Evolutionary conservation across 1,140 invertebrate genomes (phyloP), one percentile per base, ranked within the genome.

Genomic region (Lineus longissimus): DNA sequence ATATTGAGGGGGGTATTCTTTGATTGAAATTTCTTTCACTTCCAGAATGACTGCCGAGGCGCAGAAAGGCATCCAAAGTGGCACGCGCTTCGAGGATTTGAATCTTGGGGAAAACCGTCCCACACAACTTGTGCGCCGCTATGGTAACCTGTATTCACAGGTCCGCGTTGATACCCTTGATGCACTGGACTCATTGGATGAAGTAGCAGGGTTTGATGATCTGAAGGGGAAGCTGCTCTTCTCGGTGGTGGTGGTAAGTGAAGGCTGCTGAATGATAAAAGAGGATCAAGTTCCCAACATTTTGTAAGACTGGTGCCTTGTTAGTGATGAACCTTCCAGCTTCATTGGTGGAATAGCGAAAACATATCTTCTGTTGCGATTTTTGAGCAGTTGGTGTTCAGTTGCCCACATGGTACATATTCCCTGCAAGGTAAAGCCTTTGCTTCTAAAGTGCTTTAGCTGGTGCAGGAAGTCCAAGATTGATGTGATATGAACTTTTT

Each of bases 221-320:
- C 85, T 96, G 25, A 96, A 96, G 83, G 88, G 88, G 43, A 97
- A 96, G 85, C 91, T 97, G 63, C 86, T 97, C 40, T 96, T 95
- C 79, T 96, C 94, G 55, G 90, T 96, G 51, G 88, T 95, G 71
- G 93, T 96, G 81, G 94, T 96, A 84, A 90, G 91, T 90, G 71
- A 4, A 31, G 17, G 15, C 13, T 45, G 4, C 33, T 36, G 33
- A 15, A n/a, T n/a, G n/a, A n/a, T n/a, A n/a, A n/a, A n/a, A n/a
- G n/a, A n/a, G n/a, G n/a, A n/a, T n/a, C n/a, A n/a, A n/a, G n/a
- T n/a, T n/a, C n/a, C n/a, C n/a, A n/a, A n/a, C n/a, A n/a, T n/a
- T n/a, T n/a, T n/a, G n/a, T n/a, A n/a, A n/a, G n/a, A n/a, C n/a
- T n/a, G n/a, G n/a, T n/a, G n/a, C n/a, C n/a, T n/a, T n/a, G n/a